Conservation (phyloP, 1,140 invertebrate genomes). For the Drosophila yakuba region DNA sequence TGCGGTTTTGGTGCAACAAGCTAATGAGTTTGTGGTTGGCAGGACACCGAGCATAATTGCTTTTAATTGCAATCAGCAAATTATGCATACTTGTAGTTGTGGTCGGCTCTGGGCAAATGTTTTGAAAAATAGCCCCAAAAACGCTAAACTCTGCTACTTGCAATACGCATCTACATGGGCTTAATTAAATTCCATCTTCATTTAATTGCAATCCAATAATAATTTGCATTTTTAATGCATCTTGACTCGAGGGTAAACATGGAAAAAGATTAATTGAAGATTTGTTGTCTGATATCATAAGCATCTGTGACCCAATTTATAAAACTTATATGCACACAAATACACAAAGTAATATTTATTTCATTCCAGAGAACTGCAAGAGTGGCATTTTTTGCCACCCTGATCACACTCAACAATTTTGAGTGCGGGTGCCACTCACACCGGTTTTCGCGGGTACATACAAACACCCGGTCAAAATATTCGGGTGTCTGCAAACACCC, state of each 20-base stretch:
- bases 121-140: slow-evolving; percentile 10
- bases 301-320: no score
- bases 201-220: not conserved
- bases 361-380: no score
- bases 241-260: not conserved
- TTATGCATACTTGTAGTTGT: slow-evolving; percentile 72
- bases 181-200: not conserved
- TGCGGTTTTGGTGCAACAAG: slow-evolving; percentile 77
- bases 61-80: slow-evolving; percentile 81
- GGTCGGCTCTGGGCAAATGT: slow-evolving; percentile 1
- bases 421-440: no score
- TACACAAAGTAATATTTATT: not conserved
- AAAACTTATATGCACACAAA: no score
- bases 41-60: slow-evolving; percentile 76
- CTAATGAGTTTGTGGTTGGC: slow-evolving; percentile 80
- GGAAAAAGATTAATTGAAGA: not conserved
- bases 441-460: no score
- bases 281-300: no score
- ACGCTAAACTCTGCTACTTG: not conserved
- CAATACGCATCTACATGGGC: not conserved
- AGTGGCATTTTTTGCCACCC: no score
- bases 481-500: no score
- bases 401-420: no score
- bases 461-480: no score
- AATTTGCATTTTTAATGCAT: not conserved